A percentile compares a stretch with the other conserved stretches of the same genome.
These are phyloP conservation scores for Phalacrocorax brasilianus DNA, from an alignment of 2,113 vertebrate genomes.

Conservation along the genomic window DNA sequence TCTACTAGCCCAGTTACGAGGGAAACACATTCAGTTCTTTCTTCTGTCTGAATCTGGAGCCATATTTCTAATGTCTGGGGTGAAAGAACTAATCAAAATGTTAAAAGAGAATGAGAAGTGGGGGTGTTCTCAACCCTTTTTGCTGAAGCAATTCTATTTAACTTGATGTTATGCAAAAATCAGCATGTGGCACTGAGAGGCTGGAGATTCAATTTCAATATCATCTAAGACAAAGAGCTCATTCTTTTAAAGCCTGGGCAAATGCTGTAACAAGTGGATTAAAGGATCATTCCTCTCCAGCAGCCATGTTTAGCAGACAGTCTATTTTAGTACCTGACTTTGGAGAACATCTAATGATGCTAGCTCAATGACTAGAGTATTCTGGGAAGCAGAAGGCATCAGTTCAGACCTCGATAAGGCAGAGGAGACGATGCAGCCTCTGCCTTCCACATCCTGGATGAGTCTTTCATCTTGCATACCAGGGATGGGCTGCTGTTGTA, in stretches of 20 bases:
- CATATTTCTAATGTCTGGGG: neutral
- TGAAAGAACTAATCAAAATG: neutral
- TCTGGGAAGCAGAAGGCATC: neutral
- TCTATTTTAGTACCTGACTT: neutral
- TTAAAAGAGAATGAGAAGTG: neutral
- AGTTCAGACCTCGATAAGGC: neutral
- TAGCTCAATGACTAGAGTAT: neutral
- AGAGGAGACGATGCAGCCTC: neutral
- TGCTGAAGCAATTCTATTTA: neutral
- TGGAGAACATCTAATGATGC: neutral
- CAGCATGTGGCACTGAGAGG: neutral
- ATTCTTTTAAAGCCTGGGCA: neutral
- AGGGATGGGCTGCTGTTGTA: neutral
- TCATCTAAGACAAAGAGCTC: neutral
- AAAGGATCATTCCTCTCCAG: neutral
- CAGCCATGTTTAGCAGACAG: neutral
- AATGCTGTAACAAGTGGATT: neutral
- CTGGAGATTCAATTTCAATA: neutral
- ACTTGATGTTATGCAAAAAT: neutral
- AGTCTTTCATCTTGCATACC: neutral
- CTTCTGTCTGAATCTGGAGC: neutral
- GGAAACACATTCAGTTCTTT: neutral
- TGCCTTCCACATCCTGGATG: neutral
- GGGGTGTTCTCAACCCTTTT: neutral
- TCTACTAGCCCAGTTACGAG: neutral